Base-by-base conservation (phyloP, 2,888 invertebrate genomes). In the Callimorpha dominula region DNA sequence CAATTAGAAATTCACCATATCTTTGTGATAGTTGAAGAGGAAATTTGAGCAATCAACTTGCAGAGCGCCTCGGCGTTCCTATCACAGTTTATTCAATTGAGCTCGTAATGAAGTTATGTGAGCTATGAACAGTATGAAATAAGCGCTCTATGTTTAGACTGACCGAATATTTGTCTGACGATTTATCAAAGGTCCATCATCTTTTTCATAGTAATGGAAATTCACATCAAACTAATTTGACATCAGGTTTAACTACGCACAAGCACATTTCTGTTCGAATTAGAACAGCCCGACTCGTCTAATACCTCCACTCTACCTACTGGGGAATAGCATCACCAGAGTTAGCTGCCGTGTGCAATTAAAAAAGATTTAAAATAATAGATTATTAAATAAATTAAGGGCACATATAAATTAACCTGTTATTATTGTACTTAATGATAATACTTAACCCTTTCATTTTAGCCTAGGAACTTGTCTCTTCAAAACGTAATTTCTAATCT, bases 1-100 rank as follows among this genome's bases (percentile, higher is more conserved):
- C 95, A 95, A 95, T 95, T 95, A 95, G 95, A 95, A 95, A 95
- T 95, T 95, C 95, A 95, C 95, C 95, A 95, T 95, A 95, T 95
- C 95, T 95, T 95, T 95, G 95, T 95, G 93, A 95, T 95, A 95
- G 95, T 93, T 95, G 95, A 95, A 93, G 93, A 95, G 95, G 95
- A 95, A 95, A 95, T 95, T 95, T 94, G 95, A 95, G 95, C 95
- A 95, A 95, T 95, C 95, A 95, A 93, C 93, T 93, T 93, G 92
- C 94, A 91, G 94, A 94, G 94, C 93, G 94, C 94, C 91, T 93
- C 93, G 89, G 90, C 90, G 90, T 93, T 94, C 93, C 95, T 95
- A 95, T 95, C 93, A 94, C 95, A 94, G 95, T 94, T 95, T 95
- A 95, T 95, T 94, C 95, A 95, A 95, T 95, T 95, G 95, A 95